These are phyloP conservation scores for Achlya flavicornis DNA, from an alignment of 2,888 invertebrate genomes.

Conservation along the genomic window DNA sequence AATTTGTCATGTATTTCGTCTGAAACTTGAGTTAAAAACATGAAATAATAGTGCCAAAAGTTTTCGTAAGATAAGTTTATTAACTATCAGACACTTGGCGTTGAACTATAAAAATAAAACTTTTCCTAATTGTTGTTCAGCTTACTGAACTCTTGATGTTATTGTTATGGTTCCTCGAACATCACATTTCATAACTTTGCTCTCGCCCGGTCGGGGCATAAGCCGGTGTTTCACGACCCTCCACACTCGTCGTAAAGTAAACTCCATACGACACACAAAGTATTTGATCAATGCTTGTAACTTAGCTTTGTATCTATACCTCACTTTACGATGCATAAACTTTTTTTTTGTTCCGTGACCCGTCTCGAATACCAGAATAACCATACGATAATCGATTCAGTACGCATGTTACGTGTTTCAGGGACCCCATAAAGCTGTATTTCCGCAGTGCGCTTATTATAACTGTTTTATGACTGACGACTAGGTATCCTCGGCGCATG, in stretches of 20 bases:
- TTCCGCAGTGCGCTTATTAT: constrained; percentile 78
- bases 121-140: constrained; percentile 6
- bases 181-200: constrained; percentile 6
- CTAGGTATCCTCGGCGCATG: constrained; percentile 64
- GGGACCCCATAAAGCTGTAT: constrained; percentile 71
- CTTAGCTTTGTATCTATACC: constrained; percentile 40
- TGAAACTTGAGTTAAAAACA: constrained; percentile 26
- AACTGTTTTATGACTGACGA: constrained; percentile 70
- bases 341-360: constrained; percentile 64
- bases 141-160: not conserved
- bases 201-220: not conserved
- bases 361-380: constrained; percentile 66
- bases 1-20: constrained; percentile 22
- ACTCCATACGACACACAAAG: constrained; percentile 37
- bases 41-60: constrained; percentile 28
- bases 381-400: constrained; percentile 73
- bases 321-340: constrained; percentile 67
- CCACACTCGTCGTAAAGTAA: constrained; percentile 23
- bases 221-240: constrained; percentile 4
- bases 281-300: constrained; percentile 63
- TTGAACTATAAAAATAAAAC: constrained; percentile 3
- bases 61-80: constrained; percentile 38
- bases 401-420: constrained; percentile 74
- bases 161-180: constrained; percentile 1
- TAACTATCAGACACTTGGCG: constrained; percentile 26